Percentiles rank a stretch among this genome's conserved stretches.
Evolutionary conservation across 2,797 vertebrate genomes (phyloP).

Genomic region (Fratercula arctica): DNA sequence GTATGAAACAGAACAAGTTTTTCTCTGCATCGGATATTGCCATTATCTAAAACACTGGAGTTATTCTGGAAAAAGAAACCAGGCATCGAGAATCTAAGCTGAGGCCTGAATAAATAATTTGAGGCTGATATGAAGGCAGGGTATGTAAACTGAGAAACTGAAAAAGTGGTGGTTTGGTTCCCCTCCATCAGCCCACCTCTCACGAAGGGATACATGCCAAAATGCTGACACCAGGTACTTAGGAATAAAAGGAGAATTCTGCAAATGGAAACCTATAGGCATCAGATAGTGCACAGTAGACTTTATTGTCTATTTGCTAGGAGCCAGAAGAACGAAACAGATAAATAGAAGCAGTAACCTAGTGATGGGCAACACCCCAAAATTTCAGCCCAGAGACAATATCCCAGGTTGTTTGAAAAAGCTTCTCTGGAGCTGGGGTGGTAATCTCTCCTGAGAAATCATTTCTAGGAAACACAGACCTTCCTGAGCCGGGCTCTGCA

Average conservation of each 20-base stretch:
- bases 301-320: neutral
- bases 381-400: neutral
- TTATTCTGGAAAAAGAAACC: constrained; percentile 14
- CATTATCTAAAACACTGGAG: neutral
- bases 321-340: neutral
- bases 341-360: neutral
- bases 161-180: neutral
- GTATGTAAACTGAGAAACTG: neutral
- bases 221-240: neutral
- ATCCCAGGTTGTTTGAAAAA: neutral
- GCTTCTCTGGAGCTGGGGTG: neutral
- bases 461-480: neutral
- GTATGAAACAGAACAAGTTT: neutral
- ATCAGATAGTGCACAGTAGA: neutral
- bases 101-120: constrained; percentile 29
- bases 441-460: neutral
- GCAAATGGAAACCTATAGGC: neutral
- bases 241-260: neutral
- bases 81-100: neutral
- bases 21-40: neutral
- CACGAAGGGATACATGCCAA: neutral
- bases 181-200: neutral
- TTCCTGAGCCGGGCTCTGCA: neutral
- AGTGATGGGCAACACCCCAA: neutral
- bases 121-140: neutral